Evolutionary conservation across 2,113 vertebrate genomes (phyloP).

Genomic region (Phalacrocorax pelagicus): DNA sequence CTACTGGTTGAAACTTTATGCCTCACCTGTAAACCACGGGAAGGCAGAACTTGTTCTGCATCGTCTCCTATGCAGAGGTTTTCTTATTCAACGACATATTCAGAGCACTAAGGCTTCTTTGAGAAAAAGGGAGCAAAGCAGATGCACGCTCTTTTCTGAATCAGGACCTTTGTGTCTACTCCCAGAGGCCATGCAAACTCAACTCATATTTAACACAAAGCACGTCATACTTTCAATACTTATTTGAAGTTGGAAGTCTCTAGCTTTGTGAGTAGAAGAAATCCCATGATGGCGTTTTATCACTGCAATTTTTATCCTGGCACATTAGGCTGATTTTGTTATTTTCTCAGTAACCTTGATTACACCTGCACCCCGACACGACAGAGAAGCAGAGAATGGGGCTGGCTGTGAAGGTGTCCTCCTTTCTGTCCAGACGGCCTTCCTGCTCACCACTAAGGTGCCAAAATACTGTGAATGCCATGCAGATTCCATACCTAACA

Average conservation of each 20-base stretch:
- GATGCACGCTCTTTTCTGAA: background rate
- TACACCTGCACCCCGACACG: accelerated
- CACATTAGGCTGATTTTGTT: background rate
- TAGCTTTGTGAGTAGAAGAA: background rate
- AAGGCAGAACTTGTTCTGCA: background rate
- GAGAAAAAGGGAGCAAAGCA: background rate
- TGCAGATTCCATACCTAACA: background rate
- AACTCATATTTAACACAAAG: background rate
- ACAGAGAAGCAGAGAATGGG: background rate
- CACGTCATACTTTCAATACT: background rate
- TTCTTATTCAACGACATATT: background rate
- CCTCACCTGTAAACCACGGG: background rate
- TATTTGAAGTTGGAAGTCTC: background rate
- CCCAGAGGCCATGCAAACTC: background rate
- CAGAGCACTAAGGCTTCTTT: background rate
- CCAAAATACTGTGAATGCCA: background rate
- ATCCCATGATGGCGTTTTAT: background rate
- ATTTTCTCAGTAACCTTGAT: background rate
- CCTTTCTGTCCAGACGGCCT: background rate
- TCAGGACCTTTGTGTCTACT: background rate
- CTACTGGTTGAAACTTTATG: background rate
- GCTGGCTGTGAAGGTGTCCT: background rate
- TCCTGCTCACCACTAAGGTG: background rate
- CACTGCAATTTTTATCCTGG: background rate
- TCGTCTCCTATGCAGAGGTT: background rate